phyloP scores from a whole-genome alignment of 2,797 vertebrate genomes.

The Schizothorax lantsangensis region DNA sequence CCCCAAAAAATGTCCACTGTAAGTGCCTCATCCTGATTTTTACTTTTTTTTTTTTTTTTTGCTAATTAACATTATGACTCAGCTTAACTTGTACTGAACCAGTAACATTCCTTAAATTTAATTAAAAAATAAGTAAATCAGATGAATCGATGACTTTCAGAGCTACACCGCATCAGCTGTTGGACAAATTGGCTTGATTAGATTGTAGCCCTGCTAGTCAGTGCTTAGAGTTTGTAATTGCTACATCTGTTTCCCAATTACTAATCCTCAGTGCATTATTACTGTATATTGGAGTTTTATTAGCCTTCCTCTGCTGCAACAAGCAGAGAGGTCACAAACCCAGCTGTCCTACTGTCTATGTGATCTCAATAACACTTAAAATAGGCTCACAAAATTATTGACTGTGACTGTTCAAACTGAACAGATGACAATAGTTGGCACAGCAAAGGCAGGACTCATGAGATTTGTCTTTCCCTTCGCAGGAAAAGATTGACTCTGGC shows the following conservation, averaged over 20 bases:
- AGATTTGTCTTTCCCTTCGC: slow-evolving; percentile 54
- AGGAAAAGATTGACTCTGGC: slow-evolving; percentile 92
- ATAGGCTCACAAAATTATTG: not conserved
- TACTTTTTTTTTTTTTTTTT: not conserved
- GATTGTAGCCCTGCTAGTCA: slow-evolving; percentile 2
- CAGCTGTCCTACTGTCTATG: slow-evolving; percentile 25
- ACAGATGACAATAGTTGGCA: slow-evolving; percentile 15
- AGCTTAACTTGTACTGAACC: not conserved
- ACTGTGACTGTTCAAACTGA: not conserved
- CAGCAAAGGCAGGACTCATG: slow-evolving; percentile 10
- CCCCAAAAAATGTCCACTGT: not conserved
- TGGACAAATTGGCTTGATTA: slow-evolving; percentile 8
- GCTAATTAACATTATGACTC: not conserved
- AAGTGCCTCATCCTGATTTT: not conserved
- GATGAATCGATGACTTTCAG: slow-evolving; percentile 27
- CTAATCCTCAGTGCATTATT: slow-evolving; percentile 44
- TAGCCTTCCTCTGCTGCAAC: slow-evolving; percentile 32
- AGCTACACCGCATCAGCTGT: slow-evolving; percentile 8
- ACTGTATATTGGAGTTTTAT: slow-evolving; percentile 36
- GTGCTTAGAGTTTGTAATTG: slow-evolving; percentile 37
- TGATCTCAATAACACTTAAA: slow-evolving; percentile 42
- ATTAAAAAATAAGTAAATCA: slow-evolving; percentile 16
- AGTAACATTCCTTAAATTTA: not conserved
- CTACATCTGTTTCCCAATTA: slow-evolving; percentile 21
- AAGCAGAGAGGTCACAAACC: slow-evolving; percentile 33